Evolutionary conservation across 2,113 vertebrate species (phyloP).

Genomic region (Gnathonemus echidnorhynchus): DNA sequence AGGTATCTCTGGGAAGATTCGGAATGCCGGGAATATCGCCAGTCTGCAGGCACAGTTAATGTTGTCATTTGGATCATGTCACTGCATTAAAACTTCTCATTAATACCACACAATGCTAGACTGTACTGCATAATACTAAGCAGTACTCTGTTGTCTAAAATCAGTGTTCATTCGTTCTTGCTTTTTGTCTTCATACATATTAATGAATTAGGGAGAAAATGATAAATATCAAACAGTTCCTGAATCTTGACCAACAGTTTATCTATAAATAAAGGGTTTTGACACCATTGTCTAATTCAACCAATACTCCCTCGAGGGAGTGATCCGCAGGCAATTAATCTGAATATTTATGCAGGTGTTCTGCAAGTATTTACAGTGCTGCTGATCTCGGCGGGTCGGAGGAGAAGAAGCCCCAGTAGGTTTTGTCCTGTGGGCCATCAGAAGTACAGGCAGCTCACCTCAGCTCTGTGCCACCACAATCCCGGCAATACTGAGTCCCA

Average conservation of each 20-base stretch:
- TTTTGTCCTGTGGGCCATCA: neutral
- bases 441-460: neutral
- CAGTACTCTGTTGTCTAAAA: neutral
- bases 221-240: neutral
- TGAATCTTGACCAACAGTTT: neutral
- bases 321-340: neutral
- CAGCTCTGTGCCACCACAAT: neutral
- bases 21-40: neutral
- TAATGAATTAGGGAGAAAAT: neutral
- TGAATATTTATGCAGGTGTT: neutral
- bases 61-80: neutral
- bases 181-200: neutral
- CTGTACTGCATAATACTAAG: neutral
- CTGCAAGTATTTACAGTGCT: neutral
- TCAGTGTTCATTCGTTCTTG: neutral
- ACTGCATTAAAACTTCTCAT: neutral
- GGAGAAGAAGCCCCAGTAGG: neutral
- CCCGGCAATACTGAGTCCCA: neutral
- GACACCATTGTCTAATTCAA: neutral
- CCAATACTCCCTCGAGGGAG: neutral
- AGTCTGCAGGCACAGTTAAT: neutral
- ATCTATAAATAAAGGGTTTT: too few relatives aligned
- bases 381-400: neutral
- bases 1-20: neutral
- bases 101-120: neutral